Evolutionary conservation across 1,140 invertebrate genomes (phyloP).

Genomic region (Meloidogyne hapla): DNA sequence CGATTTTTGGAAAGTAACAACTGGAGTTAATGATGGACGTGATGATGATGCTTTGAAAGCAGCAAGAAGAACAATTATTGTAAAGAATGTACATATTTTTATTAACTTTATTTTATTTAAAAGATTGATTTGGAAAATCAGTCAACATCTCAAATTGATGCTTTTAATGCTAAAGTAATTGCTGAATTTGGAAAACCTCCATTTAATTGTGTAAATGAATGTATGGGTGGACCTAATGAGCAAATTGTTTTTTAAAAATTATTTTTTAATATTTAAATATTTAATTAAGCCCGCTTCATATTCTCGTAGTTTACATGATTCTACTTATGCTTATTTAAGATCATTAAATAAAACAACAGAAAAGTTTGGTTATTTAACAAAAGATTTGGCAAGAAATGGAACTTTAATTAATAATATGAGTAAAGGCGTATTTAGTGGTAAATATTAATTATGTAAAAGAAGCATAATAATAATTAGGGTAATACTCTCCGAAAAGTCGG

Average conservation of each 20-base stretch:
- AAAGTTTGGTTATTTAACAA: background rate
- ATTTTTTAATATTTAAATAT: background rate
- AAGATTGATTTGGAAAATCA: conserved; percentile 39
- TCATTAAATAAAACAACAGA: conserved; percentile 39
- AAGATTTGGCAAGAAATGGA: conserved; percentile 25
- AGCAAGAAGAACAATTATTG: conserved; percentile 33
- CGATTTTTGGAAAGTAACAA: conserved; percentile 32
- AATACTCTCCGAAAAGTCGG: too few species aligned
- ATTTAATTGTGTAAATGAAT: conserved; percentile 38
- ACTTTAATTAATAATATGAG: conserved; percentile 14
- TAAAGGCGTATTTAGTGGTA: conserved; percentile 23
- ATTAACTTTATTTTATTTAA: background rate
- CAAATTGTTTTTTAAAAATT: background rate
- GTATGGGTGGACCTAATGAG: conserved; percentile 30
- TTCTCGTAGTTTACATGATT: conserved; percentile 37
- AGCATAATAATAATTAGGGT: too few species aligned
- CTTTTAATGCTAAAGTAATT: conserved; percentile 32
- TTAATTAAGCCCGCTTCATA: conserved; percentile 35
- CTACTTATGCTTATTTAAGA: conserved; percentile 34
- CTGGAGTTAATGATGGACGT: conserved; percentile 33
- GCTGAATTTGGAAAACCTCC: conserved; percentile 33
- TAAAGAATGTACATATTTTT: background rate
- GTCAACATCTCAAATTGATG: conserved; percentile 20
- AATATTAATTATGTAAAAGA: background rate
- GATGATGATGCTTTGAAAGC: conserved; percentile 36